Conservation (phyloP, 2,113 vertebrate species). For the Sinocyclocheilus rhinocerous region DNA sequence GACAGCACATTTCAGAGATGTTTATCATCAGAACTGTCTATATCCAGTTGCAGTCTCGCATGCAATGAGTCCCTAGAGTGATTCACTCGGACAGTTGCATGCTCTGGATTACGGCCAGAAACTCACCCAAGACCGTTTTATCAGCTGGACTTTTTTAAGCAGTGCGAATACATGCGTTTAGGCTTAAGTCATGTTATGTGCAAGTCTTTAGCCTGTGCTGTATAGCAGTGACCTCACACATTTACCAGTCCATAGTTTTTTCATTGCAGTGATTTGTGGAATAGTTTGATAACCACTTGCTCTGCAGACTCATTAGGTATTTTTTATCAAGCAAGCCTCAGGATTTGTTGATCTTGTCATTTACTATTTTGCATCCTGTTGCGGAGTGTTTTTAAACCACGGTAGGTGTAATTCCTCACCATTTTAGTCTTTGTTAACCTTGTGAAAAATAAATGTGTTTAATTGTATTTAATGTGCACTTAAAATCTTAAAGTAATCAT, state of each 20-base stretch:
- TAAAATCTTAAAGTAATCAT: not conserved
- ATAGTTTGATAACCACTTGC: not conserved
- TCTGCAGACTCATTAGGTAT: not conserved
- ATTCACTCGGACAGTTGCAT: conserved; percentile 12
- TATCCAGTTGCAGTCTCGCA: not conserved
- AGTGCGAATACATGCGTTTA: not conserved
- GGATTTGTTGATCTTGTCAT: not conserved
- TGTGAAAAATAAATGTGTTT: not conserved
- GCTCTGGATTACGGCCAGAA: not conserved
- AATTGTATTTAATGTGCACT: not conserved
- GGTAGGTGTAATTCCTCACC: not conserved
- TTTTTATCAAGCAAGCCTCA: not conserved
- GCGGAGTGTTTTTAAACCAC: not conserved
- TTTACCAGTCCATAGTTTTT: not conserved
- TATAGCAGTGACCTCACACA: not conserved
- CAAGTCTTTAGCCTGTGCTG: not conserved
- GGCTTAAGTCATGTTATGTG: not conserved
- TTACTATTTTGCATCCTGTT: not conserved
- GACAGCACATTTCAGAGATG: conserved; percentile 11
- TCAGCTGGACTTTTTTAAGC: not conserved
- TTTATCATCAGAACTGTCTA: not conserved
- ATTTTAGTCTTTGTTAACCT: not conserved
- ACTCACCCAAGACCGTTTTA: not conserved
- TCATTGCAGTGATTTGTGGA: not conserved
- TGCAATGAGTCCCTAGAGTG: not conserved